These are phyloP conservation scores for Pristionchus exspectatus DNA, from an alignment of 2,888 invertebrate genomes.

Conservation along the genomic window DNA sequence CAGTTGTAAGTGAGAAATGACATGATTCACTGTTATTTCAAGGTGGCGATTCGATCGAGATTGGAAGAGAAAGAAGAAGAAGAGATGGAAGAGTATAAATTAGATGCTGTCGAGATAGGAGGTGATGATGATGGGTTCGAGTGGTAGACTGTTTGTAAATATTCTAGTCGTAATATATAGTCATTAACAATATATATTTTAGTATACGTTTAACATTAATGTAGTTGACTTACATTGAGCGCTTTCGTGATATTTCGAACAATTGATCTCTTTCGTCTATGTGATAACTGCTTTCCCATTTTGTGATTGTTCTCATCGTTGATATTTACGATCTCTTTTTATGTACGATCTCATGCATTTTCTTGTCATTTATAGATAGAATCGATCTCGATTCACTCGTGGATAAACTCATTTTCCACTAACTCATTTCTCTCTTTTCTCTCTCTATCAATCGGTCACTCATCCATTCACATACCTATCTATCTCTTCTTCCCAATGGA, in stretches of 20 bases:
- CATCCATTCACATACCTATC: constrained; percentile 9
- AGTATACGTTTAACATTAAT: neutral
- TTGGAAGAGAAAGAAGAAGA: constrained; percentile 24
- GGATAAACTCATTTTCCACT: neutral
- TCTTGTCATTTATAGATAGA: neutral
- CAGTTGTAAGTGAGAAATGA: neutral
- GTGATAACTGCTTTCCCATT: neutral
- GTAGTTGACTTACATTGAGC: neutral
- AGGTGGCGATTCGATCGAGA: neutral
- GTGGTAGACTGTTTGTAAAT: neutral
- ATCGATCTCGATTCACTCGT: neutral
- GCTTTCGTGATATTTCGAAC: neutral
- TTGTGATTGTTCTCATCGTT: neutral
- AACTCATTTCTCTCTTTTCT: neutral
- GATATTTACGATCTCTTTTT: constrained; percentile 5
- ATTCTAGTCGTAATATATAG: neutral
- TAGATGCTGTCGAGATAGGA: neutral
- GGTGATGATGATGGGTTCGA: constrained; percentile 46
- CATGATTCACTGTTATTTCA: neutral
- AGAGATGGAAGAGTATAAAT: neutral
- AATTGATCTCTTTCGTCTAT: neutral
- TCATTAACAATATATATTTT: neutral
- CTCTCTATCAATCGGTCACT: neutral
- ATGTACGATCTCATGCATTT: neutral
- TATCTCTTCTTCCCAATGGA: neutral